Percentiles rank a stretch among this genome's conserved stretches.
phyloP scores from a whole-genome alignment of 2,113 vertebrate genomes.

The Hiodon tergisus region DNA sequence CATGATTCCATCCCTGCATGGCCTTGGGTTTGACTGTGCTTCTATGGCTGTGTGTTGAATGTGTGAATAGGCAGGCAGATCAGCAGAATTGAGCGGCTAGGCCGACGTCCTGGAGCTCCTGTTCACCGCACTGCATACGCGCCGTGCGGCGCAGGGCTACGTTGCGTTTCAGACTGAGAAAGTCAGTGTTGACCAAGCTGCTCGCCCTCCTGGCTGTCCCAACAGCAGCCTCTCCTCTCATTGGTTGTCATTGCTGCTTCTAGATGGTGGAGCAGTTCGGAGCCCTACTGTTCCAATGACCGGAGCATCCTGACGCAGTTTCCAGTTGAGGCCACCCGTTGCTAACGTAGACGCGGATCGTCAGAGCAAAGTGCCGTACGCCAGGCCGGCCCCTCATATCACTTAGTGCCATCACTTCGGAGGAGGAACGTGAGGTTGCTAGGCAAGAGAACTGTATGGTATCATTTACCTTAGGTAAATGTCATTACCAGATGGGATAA shows the following conservation, averaged over 20 bases:
- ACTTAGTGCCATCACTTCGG: too few species aligned
- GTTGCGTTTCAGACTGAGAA: too few species aligned
- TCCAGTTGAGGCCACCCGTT: conserved; percentile 80
- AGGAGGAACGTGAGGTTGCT: neutral
- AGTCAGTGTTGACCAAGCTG: neutral
- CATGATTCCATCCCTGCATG: too few species aligned
- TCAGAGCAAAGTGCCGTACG: neutral
- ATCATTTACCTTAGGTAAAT: neutral
- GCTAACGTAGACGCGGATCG: conserved; percentile 55
- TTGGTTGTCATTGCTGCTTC: conserved; percentile 73
- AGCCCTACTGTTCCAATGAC: conserved; percentile 88
- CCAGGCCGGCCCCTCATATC: neutral
- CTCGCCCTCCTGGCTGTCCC: neutral
- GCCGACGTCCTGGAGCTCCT: too few species aligned
- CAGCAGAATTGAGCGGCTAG: neutral
- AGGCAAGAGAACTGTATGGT: neutral
- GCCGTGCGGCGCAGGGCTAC: too few species aligned
- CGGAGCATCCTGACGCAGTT: conserved; percentile 93
- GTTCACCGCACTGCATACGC: too few species aligned
- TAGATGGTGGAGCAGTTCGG: conserved; percentile 89
- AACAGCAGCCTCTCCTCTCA: neutral
- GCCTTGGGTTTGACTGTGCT: neutral
- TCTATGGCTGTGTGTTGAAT: neutral
- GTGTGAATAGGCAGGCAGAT: neutral
- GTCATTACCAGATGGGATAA: conserved; percentile 2